phyloP scores from a whole-genome alignment of 2,113 vertebrate genomes.

The Protobothrops mucrosquamatus region DNA sequence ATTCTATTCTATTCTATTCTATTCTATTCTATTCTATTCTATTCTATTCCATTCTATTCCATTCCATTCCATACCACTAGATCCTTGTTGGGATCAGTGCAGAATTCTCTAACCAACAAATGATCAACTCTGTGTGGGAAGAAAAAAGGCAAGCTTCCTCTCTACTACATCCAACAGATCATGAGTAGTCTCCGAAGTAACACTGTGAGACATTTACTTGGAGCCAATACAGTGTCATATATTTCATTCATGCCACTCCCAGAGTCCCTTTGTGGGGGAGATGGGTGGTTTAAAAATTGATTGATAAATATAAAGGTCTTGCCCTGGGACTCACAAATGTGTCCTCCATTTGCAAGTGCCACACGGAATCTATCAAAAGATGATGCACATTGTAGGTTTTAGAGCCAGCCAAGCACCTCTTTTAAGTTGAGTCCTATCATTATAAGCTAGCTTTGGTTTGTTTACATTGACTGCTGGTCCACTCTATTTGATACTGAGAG shows the following conservation, averaged over 20 bases:
- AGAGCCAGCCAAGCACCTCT: background rate
- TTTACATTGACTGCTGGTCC: background rate
- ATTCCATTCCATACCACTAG: background rate
- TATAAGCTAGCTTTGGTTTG: background rate
- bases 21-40: too few relatives aligned
- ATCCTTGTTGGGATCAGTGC: background rate
- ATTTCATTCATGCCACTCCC: background rate
- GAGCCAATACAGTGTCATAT: background rate
- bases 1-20: background rate
- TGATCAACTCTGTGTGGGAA: background rate
- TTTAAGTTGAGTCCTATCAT: background rate
- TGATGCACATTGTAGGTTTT: background rate
- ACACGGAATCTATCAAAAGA: background rate
- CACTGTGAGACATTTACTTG: background rate
- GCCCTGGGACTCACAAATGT: background rate
- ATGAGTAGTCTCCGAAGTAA: background rate
- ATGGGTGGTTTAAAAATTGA: background rate
- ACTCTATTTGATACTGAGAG: background rate
- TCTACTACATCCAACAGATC: background rate
- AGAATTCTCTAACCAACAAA: background rate
- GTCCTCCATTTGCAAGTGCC: background rate
- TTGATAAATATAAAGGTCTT: background rate
- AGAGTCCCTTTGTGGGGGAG: background rate
- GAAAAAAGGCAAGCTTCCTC: background rate
- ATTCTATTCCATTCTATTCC: too few relatives aligned